These are phyloP conservation scores for Periophthalmus magnuspinnatus DNA, from an alignment of 2,797 vertebrate genomes.

Conservation along the genomic window DNA sequence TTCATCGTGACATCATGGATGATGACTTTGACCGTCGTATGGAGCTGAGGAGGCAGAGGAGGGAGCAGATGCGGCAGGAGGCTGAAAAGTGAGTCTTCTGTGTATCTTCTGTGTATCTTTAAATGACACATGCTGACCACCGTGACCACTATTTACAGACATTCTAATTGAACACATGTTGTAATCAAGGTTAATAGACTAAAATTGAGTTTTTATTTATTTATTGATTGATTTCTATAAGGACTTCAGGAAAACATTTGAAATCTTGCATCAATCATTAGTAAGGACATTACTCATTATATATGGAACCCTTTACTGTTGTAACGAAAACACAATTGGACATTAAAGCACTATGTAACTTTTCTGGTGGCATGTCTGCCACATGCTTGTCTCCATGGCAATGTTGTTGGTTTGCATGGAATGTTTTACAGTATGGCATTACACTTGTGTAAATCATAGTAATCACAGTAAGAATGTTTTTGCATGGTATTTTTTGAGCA, in stretches of 20 bases:
- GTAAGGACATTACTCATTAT: background rate
- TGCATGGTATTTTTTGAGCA: no score
- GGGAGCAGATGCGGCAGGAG: slow-evolving; percentile 93
- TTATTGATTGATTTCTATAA: background rate
- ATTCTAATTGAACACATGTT: no score
- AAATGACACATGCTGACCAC: background rate
- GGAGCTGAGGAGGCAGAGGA: slow-evolving; percentile 95
- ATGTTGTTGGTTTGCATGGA: no score
- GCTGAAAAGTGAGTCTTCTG: slow-evolving; percentile 88
- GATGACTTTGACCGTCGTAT: slow-evolving; percentile 94
- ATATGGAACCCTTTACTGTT: background rate
- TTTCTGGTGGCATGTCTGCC: no score
- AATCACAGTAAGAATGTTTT: no score
- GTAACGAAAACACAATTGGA: no score
- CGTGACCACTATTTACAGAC: background rate
- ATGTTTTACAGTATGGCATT: no score
- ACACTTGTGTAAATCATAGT: no score
- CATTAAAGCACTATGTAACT: no score
- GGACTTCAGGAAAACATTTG: background rate
- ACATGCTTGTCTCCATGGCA: no score
- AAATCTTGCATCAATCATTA: background rate
- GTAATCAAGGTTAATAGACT: no score
- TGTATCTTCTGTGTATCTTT: background rate
- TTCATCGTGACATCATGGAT: slow-evolving; percentile 82
- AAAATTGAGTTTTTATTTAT: slow-evolving; percentile 56